Evolutionary conservation across 2,113 vertebrate species (phyloP).

Genomic region (Cathartes aura): DNA sequence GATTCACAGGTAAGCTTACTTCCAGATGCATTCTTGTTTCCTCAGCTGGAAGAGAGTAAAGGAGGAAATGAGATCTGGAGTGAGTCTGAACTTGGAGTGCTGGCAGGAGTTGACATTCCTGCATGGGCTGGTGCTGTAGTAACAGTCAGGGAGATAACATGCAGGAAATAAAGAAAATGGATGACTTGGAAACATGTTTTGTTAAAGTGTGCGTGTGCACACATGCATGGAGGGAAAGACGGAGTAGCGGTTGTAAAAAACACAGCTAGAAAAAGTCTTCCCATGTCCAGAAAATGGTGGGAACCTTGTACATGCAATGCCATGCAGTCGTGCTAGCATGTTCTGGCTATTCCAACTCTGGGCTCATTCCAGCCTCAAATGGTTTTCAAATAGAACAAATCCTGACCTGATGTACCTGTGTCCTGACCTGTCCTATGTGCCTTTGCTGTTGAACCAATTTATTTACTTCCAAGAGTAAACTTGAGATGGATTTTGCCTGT

Average conservation of each 20-base stretch:
- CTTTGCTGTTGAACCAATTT: not conserved
- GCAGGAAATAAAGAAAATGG: not conserved
- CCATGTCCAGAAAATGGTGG: not conserved
- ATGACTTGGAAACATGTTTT: not conserved
- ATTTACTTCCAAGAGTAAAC: not conserved
- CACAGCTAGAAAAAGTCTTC: not conserved
- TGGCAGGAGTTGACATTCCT: not conserved
- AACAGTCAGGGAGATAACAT: not conserved
- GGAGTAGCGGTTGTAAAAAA: not conserved
- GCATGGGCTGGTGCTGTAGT: not conserved
- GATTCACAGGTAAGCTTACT: conserved; percentile 60
- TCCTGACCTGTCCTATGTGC: not conserved
- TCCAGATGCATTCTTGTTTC: not conserved
- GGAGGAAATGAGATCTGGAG: not conserved
- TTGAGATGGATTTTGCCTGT: not conserved
- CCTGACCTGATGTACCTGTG: not conserved
- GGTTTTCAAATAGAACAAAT: not conserved
- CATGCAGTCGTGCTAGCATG: fast-evolving
- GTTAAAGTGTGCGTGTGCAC: not conserved
- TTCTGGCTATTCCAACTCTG: not conserved
- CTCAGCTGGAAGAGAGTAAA: not conserved
- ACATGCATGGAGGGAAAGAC: not conserved
- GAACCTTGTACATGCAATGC: not conserved
- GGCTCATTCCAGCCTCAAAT: not conserved
- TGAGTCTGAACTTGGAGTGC: not conserved